A percentile compares a stretch with the other conserved stretches of the same genome.
Evolutionary conservation across 2,888 invertebrate genomes (phyloP).

Genomic region (Ormyrus nitidulus): DNA sequence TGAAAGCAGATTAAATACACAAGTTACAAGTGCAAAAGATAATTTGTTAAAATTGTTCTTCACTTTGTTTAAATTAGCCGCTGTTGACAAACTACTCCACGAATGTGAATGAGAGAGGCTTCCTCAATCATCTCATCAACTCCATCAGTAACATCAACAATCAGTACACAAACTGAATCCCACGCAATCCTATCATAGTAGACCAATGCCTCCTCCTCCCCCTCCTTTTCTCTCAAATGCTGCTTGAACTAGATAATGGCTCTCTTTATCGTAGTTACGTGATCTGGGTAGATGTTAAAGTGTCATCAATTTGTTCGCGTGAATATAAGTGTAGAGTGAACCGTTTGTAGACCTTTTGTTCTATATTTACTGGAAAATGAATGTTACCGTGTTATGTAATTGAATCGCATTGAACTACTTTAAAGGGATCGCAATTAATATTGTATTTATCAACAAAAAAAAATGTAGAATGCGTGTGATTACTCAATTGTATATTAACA

Average conservation of each 20-base stretch:
- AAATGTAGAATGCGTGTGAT: no score
- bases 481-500: no score
- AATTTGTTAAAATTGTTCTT: no score
- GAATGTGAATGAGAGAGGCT: constrained; percentile 59
- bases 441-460: no score
- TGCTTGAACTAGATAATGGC: constrained; percentile 35
- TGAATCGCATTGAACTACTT: no score
- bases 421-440: no score
- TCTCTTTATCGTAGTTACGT: constrained; percentile 23
- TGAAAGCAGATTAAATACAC: no score
- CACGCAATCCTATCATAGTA: constrained; percentile 64
- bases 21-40: no score
- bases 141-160: constrained; percentile 36
- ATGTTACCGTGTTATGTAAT: no score
- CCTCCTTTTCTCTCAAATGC: neutral
- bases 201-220: neutral
- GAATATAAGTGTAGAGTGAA: constrained; percentile 15
- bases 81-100: neutral
- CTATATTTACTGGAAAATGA: no score
- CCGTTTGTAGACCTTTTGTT: neutral
- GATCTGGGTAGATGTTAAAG: constrained; percentile 38
- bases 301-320: constrained; percentile 14
- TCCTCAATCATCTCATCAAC: constrained; percentile 70
- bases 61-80: no score
- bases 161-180: constrained; percentile 61